Conservation (phyloP, 2,888 invertebrate species). For the Heliconius charithonia region DNA sequence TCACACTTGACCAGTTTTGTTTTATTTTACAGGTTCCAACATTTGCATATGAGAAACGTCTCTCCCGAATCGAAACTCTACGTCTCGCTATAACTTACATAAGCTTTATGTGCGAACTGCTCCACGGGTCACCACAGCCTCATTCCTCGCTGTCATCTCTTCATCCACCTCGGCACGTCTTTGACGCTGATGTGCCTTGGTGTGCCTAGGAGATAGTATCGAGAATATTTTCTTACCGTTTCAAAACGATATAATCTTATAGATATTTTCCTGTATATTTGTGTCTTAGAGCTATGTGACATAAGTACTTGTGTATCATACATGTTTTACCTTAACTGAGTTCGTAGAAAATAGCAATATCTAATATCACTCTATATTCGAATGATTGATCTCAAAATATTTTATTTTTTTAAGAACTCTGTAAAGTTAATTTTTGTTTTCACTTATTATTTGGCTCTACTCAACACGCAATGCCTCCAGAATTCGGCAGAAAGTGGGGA, state of each 20-base stretch:
- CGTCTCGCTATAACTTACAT: constrained; percentile 98
- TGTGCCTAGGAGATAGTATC: constrained; percentile 61
- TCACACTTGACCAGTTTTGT: not conserved
- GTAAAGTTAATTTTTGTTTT: too few relatives aligned
- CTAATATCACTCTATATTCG: too few relatives aligned
- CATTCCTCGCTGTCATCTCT: constrained; percentile 67
- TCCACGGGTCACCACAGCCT: constrained; percentile 86
- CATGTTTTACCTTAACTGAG: not conserved
- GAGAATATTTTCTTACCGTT: not conserved
- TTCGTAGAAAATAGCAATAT: not conserved
- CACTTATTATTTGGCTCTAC: not conserved
- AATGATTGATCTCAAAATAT: not conserved
- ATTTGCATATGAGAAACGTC: constrained; percentile 97
- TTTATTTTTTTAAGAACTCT: not conserved
- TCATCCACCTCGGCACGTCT: constrained; percentile 72
- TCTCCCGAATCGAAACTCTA: constrained; percentile 97
- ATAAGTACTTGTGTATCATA: not conserved
- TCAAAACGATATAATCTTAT: not conserved
- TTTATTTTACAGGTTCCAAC: constrained; percentile 88
- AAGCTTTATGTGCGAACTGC: constrained; percentile 96
- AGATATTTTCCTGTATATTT: constrained; percentile 6
- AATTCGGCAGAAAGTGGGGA: too few relatives aligned
- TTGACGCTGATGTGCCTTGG: constrained; percentile 79
- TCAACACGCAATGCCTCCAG: too few relatives aligned
- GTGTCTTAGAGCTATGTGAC: not conserved